Percentiles rank a stretch among this genome's conserved stretches.
These are phyloP conservation scores for Boloria selene DNA, from an alignment of 2,888 invertebrate species.

Conservation along the genomic window DNA sequence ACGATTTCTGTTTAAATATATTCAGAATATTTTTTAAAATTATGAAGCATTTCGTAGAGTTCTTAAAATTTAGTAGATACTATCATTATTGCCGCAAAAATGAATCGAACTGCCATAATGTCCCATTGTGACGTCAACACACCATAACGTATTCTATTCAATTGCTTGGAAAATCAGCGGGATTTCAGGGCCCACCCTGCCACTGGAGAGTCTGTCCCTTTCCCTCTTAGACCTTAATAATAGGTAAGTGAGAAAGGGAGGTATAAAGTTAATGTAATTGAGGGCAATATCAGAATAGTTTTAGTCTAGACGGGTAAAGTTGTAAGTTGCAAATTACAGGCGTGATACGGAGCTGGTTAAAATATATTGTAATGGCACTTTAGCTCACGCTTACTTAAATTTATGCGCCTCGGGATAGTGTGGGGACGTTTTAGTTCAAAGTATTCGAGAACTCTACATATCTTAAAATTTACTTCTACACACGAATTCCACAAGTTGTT, in stretches of 20 bases:
- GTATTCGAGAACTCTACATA: conserved; percentile 40
- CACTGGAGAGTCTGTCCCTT: conserved; percentile 45
- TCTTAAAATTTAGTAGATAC: conserved; percentile 11
- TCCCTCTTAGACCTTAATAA: conserved; percentile 40
- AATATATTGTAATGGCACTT: conserved; percentile 62
- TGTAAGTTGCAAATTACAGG: conserved; percentile 69
- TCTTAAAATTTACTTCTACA: conserved; percentile 34
- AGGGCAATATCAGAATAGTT: conserved; percentile 75
- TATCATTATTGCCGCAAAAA: conserved; percentile 32
- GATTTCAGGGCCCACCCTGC: conserved; percentile 66
- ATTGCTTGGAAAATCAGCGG: conserved; percentile 77
- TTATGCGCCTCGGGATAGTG: conserved; percentile 53
- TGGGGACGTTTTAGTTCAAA: conserved; percentile 44
- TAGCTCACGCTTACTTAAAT: conserved; percentile 62
- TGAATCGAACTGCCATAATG: conserved; percentile 54
- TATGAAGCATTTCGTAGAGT: neutral
- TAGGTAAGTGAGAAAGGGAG: conserved; percentile 50
- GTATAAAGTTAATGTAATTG: conserved; percentile 62
- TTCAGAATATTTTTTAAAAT: too few relatives aligned
- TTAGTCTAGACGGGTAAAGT: conserved; percentile 75
- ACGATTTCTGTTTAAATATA: too few relatives aligned
- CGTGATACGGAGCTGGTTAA: conserved; percentile 60
- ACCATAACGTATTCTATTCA: conserved; percentile 75
- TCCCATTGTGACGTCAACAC: conserved; percentile 66
- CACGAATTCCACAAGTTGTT: conserved; percentile 34